These are phyloP conservation scores for Cryptoblepharus egeriae DNA, from an alignment of 2,797 vertebrate species.

Conservation along the genomic window DNA sequence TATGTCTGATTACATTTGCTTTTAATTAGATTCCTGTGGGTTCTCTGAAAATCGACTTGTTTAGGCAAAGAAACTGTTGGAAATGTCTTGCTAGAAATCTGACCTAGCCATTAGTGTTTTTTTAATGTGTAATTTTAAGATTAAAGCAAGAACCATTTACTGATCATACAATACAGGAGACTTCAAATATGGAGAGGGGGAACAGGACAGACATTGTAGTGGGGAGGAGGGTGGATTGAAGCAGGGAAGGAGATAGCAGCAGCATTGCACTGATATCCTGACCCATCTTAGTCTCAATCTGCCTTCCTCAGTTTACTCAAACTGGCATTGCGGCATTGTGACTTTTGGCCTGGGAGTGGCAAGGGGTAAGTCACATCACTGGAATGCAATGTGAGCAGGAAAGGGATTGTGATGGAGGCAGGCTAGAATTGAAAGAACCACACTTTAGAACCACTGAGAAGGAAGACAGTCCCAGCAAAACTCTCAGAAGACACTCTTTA, in stretches of 20 bases:
- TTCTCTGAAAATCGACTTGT: conserved; percentile 55
- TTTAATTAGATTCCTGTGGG: conserved; percentile 67
- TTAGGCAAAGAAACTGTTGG: conserved; percentile 54
- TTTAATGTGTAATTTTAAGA: conserved; percentile 39
- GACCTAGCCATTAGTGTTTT: conserved; percentile 50
- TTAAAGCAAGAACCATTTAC: background rate
- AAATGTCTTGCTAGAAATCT: conserved; percentile 62
- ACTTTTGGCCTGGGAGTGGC: too few species aligned
- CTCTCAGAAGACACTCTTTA: too few species aligned
- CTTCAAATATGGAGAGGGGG: too few species aligned
- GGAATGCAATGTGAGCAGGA: background rate
- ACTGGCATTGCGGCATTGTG: too few species aligned
- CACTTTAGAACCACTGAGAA: background rate
- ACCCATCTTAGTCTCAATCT: too few species aligned
- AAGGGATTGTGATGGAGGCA: background rate
- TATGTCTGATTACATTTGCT: conserved; percentile 71
- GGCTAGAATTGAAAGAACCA: background rate
- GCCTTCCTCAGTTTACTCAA: too few species aligned
- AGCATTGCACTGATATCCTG: too few species aligned
- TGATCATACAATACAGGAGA: too few species aligned
- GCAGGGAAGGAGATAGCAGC: too few species aligned
- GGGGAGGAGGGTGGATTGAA: too few species aligned
- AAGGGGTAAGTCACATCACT: too few species aligned
- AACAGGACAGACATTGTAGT: too few species aligned
- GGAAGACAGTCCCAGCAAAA: background rate